Base-by-base conservation (phyloP, 1,140 invertebrate genomes). In the Zeugodacus cucurbitae region DNA sequence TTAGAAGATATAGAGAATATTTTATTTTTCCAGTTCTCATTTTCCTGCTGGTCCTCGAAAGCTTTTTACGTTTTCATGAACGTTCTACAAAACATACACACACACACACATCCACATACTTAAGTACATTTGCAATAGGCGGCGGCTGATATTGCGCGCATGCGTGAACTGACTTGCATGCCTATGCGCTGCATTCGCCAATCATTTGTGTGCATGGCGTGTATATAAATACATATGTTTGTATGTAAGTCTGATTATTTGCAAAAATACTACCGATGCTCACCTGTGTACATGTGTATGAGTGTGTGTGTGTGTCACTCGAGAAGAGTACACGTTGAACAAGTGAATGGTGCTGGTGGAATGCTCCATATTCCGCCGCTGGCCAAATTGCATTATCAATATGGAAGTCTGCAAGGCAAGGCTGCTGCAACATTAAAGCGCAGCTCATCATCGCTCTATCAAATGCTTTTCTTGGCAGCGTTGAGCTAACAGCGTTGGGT, bases 301-400 rank as follows among this genome's bases (percentile, higher is more conserved):
- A n/a, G 20, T 74, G 14, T 74, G 34, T 74, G 26, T 32, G 34
- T 74, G 34, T 74, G 22, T 74, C 32, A 32, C 67, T 34, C 20
- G 34, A 37, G 34, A 74, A 37, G 67, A 22, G 67, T 41, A 74
- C 67, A 32, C 34, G 32, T 37, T 32, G 67, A 74, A 74, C 67
- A 74, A 74, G 67, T 37, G 67, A 74, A 74, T 74, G 67, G 17
- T 22, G 67, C 20, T 34, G 29, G 67, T 34, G 29, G 67, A 34
- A 37, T 37, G 67, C 67, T 74, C 34, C 34, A 34, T 74, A 74
- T 74, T 41, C 20, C 22, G 67, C 67, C 67, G 32, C 67, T 20
- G 67, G 67, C 34, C 34, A 74, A 74, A 74, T 74, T 74, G 67
- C 67, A 74, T 74, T 32, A 74, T 74, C 67, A 74, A 41, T 74